These are phyloP conservation scores for Mustelus asterias DNA, from an alignment of 2,113 vertebrate species.

Conservation along the genomic window DNA sequence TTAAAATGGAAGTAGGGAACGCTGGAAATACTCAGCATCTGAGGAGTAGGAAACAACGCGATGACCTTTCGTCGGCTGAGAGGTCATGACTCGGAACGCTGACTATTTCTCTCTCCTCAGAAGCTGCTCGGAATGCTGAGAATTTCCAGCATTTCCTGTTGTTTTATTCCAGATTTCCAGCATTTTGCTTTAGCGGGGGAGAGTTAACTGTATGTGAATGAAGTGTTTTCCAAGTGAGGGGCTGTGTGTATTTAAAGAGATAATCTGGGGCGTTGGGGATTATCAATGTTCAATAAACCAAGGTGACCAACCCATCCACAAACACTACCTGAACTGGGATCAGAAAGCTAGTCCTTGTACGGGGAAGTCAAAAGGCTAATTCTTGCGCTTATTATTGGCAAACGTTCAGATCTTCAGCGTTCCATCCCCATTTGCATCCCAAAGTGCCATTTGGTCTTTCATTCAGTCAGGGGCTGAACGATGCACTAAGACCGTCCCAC, in stretches of 20 bases:
- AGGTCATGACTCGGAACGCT: too few species aligned
- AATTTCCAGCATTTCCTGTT: too few species aligned
- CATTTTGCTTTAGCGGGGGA: neutral
- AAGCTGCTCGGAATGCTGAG: too few species aligned
- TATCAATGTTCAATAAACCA: neutral
- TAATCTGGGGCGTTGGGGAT: neutral
- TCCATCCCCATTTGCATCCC: neutral
- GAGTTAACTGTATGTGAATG: neutral
- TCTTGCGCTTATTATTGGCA: neutral
- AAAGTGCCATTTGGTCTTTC: neutral
- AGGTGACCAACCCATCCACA: neutral
- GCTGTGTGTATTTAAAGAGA: neutral
- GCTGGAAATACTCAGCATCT: too few species aligned
- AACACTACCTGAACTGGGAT: neutral
- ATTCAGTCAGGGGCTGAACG: neutral
- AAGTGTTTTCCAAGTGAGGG: neutral
- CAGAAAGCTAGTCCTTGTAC: neutral
- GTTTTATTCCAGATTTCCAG: too few species aligned
- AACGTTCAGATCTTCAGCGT: neutral
- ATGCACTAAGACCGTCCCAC: neutral
- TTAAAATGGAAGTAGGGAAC: neutral
- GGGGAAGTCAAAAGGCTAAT: neutral
- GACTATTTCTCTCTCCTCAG: too few species aligned
- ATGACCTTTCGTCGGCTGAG: too few species aligned
- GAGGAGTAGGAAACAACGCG: too few species aligned